Conservation (phyloP, 2,888 invertebrate genomes). For the Drosophila kambysellisi region DNA sequence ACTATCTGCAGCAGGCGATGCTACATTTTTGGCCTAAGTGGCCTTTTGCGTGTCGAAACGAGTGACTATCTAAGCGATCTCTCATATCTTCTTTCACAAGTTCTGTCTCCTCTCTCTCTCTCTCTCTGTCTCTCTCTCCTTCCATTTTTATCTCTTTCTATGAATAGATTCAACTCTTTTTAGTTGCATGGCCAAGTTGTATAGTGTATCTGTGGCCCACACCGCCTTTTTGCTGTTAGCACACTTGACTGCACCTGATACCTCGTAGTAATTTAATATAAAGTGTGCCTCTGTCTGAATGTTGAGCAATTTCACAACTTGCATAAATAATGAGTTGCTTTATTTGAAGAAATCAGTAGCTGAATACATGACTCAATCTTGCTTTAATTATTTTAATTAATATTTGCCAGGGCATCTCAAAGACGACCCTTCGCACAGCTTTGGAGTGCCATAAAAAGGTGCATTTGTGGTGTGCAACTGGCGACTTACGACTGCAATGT, state of each 20-base stretch:
- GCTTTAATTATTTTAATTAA: background rate
- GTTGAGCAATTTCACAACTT: background rate
- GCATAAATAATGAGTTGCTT: background rate
- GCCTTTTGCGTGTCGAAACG: slow-evolving; percentile 71
- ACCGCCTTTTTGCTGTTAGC: slow-evolving; percentile 52
- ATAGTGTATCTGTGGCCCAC: slow-evolving; percentile 30
- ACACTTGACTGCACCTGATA: slow-evolving; percentile 44
- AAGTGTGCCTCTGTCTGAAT: background rate
- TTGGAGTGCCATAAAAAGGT: slow-evolving; percentile 17
- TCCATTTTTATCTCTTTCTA: slow-evolving; percentile 1
- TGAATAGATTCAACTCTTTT: slow-evolving; percentile 32
- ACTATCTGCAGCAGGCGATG: slow-evolving; percentile 42
- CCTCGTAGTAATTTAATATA: background rate
- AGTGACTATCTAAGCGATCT: slow-evolving; percentile 56
- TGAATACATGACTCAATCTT: background rate
- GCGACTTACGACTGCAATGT: slow-evolving; percentile 49
- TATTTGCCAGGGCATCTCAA: slow-evolving; percentile 11
- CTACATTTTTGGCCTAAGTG: slow-evolving; percentile 80
- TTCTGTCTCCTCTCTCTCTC: background rate
- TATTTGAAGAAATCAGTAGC: background rate
- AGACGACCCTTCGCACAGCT: background rate
- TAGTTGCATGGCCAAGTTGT: slow-evolving; percentile 9
- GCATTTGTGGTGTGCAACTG: slow-evolving; percentile 12
- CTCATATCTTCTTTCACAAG: slow-evolving; percentile 38
- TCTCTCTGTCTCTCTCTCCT: background rate